Evolutionary conservation across 2,888 invertebrate genomes (phyloP).

Genomic region (Cataglyphis cursor): DNA sequence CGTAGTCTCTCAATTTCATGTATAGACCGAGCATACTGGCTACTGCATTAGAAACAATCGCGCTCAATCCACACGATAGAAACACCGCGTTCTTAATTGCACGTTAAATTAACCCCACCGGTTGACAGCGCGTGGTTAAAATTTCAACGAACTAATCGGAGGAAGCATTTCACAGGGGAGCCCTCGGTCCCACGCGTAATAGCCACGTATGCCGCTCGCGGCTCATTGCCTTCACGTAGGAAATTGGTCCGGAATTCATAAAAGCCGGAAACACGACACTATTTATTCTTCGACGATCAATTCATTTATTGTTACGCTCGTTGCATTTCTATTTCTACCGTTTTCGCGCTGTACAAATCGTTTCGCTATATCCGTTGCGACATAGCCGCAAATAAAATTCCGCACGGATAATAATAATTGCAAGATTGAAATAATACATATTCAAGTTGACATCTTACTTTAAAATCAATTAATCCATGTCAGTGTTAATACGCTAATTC

Average conservation of each 20-base stretch:
- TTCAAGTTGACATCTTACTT: neutral
- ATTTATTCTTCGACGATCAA: slow-evolving; percentile 50
- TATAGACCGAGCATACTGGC: neutral
- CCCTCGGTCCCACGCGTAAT: slow-evolving; percentile 27
- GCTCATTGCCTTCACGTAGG: slow-evolving; percentile 38
- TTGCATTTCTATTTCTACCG: slow-evolving; percentile 43
- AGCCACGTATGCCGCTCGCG: neutral
- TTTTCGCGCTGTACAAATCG: slow-evolving; percentile 7
- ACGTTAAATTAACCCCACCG: slow-evolving; percentile 53
- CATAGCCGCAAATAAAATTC: slow-evolving; percentile 18
- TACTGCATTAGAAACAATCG: slow-evolving; percentile 37
- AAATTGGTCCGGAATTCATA: slow-evolving; percentile 36
- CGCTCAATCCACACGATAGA: slow-evolving; percentile 28
- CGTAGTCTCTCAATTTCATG: slow-evolving; percentile 30
- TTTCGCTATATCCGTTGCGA: slow-evolving; percentile 13
- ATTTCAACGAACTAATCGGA: slow-evolving; percentile 62
- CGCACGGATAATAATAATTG: neutral
- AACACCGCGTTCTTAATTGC: slow-evolving; percentile 54
- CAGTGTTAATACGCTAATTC: neutral
- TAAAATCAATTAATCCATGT: neutral
- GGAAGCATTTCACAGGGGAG: slow-evolving; percentile 17
- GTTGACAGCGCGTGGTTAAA: slow-evolving; percentile 55
- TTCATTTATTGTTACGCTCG: slow-evolving; percentile 46
- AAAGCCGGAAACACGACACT: slow-evolving; percentile 26
- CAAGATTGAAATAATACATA: slow-evolving; percentile 20